Conservation (phyloP, 2,797 vertebrate species). For the Sardinella longiceps region DNA sequence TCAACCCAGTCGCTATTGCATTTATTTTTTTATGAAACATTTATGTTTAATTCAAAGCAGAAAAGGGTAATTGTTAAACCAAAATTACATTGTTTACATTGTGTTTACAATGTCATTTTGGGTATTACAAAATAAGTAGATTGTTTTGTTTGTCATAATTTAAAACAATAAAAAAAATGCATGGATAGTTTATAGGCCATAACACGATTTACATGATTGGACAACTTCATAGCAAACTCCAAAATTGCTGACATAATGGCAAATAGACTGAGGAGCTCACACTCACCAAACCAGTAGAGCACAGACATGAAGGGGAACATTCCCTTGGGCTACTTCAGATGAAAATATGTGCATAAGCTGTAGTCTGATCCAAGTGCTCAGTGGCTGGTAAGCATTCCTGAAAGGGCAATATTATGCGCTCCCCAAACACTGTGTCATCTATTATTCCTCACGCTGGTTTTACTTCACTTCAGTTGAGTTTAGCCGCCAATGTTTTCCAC, state of each 20-base stretch:
- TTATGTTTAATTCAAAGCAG: neutral
- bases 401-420: neutral
- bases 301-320: too few species aligned
- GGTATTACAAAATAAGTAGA: too few species aligned
- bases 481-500: neutral
- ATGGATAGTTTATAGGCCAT: neutral
- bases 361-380: neutral
- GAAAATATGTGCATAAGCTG: neutral
- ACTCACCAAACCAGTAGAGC: too few species aligned
- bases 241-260: neutral
- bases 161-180: neutral
- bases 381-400: neutral
- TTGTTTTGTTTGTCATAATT: neutral
- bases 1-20: neutral
- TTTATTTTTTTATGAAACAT: neutral
- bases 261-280: neutral
- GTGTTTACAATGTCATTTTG: too few species aligned
- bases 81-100: too few species aligned
- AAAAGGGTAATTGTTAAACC: too few species aligned
- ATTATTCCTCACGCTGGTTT: neutral
- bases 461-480: neutral
- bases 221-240: neutral
- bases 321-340: neutral
- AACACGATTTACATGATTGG: neutral
- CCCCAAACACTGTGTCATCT: neutral